Evolutionary conservation across 2,797 vertebrate species (phyloP).

Genomic region (Chaetodon trifasciatus): DNA sequence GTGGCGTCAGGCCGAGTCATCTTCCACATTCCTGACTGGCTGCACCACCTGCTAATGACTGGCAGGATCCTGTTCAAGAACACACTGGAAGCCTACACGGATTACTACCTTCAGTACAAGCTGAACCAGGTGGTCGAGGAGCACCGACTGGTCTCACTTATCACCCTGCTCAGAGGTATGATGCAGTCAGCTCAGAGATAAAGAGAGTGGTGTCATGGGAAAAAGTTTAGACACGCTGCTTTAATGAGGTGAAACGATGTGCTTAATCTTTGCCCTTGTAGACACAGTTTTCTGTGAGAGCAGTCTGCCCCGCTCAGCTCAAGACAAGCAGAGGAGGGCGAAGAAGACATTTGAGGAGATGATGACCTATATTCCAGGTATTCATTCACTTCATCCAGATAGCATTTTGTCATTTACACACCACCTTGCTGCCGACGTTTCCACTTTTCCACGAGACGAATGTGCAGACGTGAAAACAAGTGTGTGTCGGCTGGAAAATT

Average conservation of each 20-base stretch:
- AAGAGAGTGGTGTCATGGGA: neutral
- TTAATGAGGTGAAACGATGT: neutral
- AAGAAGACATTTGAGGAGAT: conserved; percentile 97
- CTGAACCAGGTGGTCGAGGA: conserved; percentile 94
- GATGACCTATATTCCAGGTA: conserved; percentile 97
- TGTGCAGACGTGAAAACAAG: neutral
- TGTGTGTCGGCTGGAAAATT: neutral
- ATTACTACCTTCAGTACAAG: conserved; percentile 91
- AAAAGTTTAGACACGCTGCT: neutral
- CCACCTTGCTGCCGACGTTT: neutral
- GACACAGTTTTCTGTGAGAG: conserved; percentile 98
- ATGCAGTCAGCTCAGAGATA: neutral
- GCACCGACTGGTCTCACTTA: conserved; percentile 94
- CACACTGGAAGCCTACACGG: conserved; percentile 93
- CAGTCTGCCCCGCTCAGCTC: conserved; percentile 88
- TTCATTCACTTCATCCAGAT: neutral
- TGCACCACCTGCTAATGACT: conserved; percentile 95
- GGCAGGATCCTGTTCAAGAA: conserved; percentile 96
- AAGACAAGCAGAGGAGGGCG: conserved; percentile 93
- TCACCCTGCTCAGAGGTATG: conserved; percentile 95
- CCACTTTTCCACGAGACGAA: neutral
- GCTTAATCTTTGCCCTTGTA: conserved; percentile 60
- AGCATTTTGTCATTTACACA: neutral
- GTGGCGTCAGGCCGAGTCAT: conserved; percentile 89
- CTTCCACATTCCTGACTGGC: conserved; percentile 95